Conservation (phyloP, 2,888 invertebrate genomes). For the Halocaridina rubra region DNA sequence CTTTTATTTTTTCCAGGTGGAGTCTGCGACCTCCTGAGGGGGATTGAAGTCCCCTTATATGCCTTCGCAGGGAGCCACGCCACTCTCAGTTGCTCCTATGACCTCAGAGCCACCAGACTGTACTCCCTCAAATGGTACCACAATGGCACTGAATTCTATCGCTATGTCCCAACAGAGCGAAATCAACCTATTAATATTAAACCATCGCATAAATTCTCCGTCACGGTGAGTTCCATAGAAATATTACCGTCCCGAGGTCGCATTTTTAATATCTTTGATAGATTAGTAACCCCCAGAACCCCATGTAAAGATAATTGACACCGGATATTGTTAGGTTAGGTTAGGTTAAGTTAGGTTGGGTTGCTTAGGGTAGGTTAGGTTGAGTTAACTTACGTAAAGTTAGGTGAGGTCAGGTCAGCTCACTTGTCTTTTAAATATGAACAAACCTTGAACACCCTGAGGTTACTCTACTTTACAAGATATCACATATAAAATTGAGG, state of each 20-base stretch:
- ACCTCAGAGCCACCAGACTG: slow-evolving; percentile 34
- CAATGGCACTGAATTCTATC: slow-evolving; percentile 43
- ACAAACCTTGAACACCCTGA: no score
- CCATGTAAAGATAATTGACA: no score
- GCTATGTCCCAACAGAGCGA: slow-evolving; percentile 43
- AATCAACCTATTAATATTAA: slow-evolving; percentile 32
- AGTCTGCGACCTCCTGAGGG: slow-evolving; percentile 27
- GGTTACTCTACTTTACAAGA: no score
- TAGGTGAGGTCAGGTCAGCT: no score
- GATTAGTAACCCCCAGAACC: no score
- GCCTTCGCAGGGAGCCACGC: slow-evolving; percentile 39
- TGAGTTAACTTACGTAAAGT: no score
- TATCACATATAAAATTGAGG: no score
- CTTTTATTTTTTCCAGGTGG: slow-evolving; percentile 10
- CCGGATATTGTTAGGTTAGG: no score
- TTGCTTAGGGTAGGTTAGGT: no score
- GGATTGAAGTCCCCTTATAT: slow-evolving; percentile 30
- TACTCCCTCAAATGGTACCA: slow-evolving; percentile 55
- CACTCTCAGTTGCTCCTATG: slow-evolving; percentile 36
- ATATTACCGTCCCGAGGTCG: not conserved
- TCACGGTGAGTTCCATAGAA: slow-evolving; percentile 13
- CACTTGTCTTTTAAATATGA: no score
- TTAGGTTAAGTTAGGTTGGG: no score
- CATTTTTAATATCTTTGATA: not conserved
- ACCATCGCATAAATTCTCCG: slow-evolving; percentile 33